Conservation (phyloP, 2,888 invertebrate genomes). For the Conus canariensis region DNA sequence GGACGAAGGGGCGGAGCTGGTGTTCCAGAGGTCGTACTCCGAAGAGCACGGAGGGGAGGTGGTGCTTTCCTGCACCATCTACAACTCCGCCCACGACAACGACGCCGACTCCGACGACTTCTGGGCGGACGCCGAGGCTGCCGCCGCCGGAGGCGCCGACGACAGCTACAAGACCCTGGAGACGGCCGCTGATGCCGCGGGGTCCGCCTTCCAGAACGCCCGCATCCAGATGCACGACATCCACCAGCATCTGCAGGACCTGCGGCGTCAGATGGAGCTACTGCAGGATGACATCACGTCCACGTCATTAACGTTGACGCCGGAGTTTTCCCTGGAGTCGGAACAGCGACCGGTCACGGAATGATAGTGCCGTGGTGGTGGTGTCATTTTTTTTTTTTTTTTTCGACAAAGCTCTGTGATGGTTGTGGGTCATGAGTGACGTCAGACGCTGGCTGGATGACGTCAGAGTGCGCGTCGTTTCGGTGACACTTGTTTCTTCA, state of each 20-base stretch:
- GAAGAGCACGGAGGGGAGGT: constrained; percentile 62
- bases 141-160: constrained; percentile 48
- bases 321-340: constrained; percentile 54
- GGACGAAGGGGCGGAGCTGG: constrained; percentile 64
- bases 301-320: constrained; percentile 49
- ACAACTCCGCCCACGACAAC: constrained; percentile 48
- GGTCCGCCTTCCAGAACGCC: constrained; percentile 67
- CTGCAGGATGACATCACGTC: constrained; percentile 62
- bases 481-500: too few relatives aligned
- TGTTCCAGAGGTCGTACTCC: constrained; percentile 67
- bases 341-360: constrained; percentile 58
- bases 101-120: constrained; percentile 55
- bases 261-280: constrained; percentile 69
- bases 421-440: too few relatives aligned
- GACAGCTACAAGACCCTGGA: constrained; percentile 58
- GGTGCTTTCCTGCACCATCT: constrained; percentile 49
- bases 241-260: constrained; percentile 67
- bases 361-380: constrained; percentile 20
- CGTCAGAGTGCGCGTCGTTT: too few relatives aligned
- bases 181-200: constrained; percentile 60
- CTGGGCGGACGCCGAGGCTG: constrained; percentile 44
- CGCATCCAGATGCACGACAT: constrained; percentile 73
- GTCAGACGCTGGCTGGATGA: neutral
- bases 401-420: too few relatives aligned
- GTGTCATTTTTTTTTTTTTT: neutral